Base-by-base conservation (phyloP, 2,113 vertebrate species). In the Xiphias gladius region DNA sequence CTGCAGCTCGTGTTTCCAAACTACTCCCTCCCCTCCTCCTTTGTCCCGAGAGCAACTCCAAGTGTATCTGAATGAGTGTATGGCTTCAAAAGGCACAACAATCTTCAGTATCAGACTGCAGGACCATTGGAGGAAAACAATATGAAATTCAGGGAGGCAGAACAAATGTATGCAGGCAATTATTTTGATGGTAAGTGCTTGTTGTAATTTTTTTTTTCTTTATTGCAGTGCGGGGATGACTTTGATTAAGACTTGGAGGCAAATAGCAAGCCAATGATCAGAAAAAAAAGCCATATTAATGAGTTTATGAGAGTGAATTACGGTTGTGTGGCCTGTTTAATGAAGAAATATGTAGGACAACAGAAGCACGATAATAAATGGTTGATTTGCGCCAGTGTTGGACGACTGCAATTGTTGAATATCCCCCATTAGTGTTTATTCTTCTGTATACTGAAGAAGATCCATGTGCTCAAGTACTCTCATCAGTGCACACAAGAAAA, bases 171-270 rank as follows among this genome's bases (percentile, higher is more conserved):
- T 88, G 87, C 90, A 82, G 57, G 77, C 85, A 92, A 92, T 92
- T 93, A 92, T 88, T 89, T 87, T 85, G 89, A 90, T 86, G 86
- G 88, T 90, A 90, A 89, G 88, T 77, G 83, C 65, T 81, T 86
- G 76, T 82, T 85, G 54, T 71, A 46, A 39, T 75, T 76, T 72
- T 89, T 77, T 83, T 76, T 48, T 52, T 43, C 37, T 89, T 76
- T 90, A 93, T 89, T 92, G 80, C 81, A 80, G 84, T 66, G 76
- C 77, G 75, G 89, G 89, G 90, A 94, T 86, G 88, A 79, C 81
- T 92, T 90, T 93, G 87, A 93, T 94, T 93, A 93, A 91, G 68
- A 91, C 84, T 86, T 84, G 90, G 86, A 91, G 88, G 87, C 69
- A 90, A 92, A 93, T 84, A 84, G 83, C 72, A 89, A 92, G 80